Evolutionary conservation across 2,113 vertebrate genomes (phyloP).

Genomic region (Spermophilus dauricus): DNA sequence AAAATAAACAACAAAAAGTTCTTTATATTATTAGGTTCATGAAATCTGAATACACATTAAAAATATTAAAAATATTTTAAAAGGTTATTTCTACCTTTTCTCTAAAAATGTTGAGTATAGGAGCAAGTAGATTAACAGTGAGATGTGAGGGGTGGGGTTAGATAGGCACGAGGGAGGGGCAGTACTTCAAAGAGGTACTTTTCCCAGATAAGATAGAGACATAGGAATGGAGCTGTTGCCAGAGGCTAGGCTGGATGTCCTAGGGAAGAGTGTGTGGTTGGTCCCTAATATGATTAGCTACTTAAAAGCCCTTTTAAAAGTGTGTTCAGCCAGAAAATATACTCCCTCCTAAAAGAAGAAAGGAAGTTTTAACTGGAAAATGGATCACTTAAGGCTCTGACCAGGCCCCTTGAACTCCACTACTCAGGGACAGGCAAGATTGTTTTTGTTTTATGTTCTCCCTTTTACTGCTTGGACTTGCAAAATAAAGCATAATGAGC

Average conservation of each 20-base stretch:
- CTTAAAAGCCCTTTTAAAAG: conserved; percentile 9
- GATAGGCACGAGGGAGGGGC: not conserved
- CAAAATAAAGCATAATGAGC: not conserved
- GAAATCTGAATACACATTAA: not conserved
- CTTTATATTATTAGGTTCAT: not conserved
- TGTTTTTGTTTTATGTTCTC: not conserved
- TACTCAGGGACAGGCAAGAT: not conserved
- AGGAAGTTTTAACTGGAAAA: not conserved
- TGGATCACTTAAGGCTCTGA: not conserved
- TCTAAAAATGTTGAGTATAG: not conserved
- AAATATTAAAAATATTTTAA: conserved; percentile 43
- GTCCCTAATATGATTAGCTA: not conserved
- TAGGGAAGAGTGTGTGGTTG: not conserved
- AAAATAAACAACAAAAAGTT: not conserved
- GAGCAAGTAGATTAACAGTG: not conserved
- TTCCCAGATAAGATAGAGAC: not conserved
- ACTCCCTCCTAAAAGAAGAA: not conserved
- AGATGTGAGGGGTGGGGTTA: not conserved
- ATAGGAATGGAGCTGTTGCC: not conserved
- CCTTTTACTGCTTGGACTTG: not conserved
- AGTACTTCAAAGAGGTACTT: not conserved
- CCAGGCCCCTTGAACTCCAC: not conserved
- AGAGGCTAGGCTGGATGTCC: not conserved
- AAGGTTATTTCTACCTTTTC: not conserved
- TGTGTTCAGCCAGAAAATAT: not conserved